These are phyloP conservation scores for Tachycineta bicolor DNA, from an alignment of 2,113 vertebrate genomes.

Conservation along the genomic window DNA sequence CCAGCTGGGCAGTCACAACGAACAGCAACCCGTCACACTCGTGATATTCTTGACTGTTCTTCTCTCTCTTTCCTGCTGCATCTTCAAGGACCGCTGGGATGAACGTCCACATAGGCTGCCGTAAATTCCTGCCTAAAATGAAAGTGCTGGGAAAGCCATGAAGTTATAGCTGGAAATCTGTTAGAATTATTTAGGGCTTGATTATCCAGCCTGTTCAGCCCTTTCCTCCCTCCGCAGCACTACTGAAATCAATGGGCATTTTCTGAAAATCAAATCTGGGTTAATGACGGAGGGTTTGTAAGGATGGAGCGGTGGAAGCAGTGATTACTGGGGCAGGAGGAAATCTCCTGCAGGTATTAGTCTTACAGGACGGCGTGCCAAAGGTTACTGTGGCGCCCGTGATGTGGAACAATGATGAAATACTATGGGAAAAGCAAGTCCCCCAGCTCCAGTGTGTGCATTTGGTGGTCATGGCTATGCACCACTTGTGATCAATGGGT, in stretches of 20 bases:
- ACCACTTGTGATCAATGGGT: constrained; percentile 76
- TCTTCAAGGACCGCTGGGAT: background rate
- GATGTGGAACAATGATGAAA: constrained; percentile 74
- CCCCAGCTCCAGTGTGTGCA: constrained; percentile 58
- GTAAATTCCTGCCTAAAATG: background rate
- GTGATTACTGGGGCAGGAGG: constrained; percentile 58
- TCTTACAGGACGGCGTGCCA: constrained; percentile 58
- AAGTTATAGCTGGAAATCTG: background rate
- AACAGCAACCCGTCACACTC: background rate
- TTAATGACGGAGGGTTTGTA: constrained; percentile 33
- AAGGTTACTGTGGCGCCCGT: constrained; percentile 54
- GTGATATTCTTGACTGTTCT: background rate
- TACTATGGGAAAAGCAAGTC: constrained; percentile 74
- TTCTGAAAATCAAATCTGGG: constrained; percentile 3
- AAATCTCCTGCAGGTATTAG: constrained; percentile 76
- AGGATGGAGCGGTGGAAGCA: constrained; percentile 40
- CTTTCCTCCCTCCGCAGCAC: background rate
- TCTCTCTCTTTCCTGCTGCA: background rate
- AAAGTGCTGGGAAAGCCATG: background rate
- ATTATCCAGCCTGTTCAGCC: background rate
- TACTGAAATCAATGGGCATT: background rate
- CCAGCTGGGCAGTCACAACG: rapidly evolving
- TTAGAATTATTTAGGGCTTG: background rate
- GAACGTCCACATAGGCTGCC: background rate
- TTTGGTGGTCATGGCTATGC: constrained; percentile 74